Base-by-base conservation (phyloP, 2,113 vertebrate species). In the Lathamus discolor region DNA sequence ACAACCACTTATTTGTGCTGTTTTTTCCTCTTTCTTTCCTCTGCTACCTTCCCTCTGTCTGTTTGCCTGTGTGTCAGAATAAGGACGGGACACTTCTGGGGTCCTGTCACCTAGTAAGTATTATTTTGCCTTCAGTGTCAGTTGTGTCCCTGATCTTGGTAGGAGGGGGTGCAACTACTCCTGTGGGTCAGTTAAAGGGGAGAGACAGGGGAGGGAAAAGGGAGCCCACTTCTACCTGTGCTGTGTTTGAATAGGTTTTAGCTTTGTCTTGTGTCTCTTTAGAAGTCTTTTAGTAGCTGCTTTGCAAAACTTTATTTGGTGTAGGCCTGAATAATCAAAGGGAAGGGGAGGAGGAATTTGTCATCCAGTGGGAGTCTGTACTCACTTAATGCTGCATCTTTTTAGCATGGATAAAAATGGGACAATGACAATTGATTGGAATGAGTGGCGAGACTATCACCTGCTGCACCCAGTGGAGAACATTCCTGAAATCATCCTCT, bases 31-130 rank as follows among this genome's bases (percentile, higher is more conserved):
- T 98, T 96, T 98, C 93, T 98, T 97, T 95, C 95, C 97, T 98
- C 96, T 96, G 98, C 98, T 72, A 96, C 92, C 93, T 97, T 72
- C 96, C 98, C 73, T 96, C 94, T 98, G 97, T 98, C 96, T 98
- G 95, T 98, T 90, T 98, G 93, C 97, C 97, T 98, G 97, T 98
- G 96, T 98, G 97, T 98, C 99, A 99, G 99, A 99, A 99, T 99
- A 98, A 99, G 98, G 98, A 99, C 96, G 98, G 99, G 98, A 95
- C 98, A 98, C 87, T 98, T 98, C 97, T 99, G 98, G 98, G 98
- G 99, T 98, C 99, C 99, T 98, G 98, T 99, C 98, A 98, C 99
- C 98, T 99, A 99, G 99, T 99, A 99, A 99, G 99, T 99, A 99
- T 94, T 90, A 76, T 82, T 87, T 96, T 97, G 94, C 90, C 64